These are phyloP conservation scores for Zootoca vivipara DNA, from an alignment of 2,113 vertebrate genomes.

Conservation along the genomic window DNA sequence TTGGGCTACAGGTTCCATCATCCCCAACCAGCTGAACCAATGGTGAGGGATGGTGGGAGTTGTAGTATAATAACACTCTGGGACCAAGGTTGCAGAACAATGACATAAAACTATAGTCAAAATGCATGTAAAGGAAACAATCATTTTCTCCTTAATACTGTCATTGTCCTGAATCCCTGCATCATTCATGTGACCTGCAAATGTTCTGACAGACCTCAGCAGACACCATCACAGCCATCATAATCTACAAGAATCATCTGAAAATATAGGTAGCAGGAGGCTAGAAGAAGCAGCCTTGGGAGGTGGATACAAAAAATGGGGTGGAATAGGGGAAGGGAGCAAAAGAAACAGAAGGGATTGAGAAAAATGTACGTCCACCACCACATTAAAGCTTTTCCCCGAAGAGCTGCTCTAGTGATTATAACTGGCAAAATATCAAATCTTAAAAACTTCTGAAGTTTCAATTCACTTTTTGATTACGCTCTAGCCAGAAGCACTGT, in stretches of 20 bases:
- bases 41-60: too few species aligned
- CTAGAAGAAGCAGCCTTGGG: background rate
- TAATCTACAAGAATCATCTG: background rate
- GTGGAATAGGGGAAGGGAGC: rapidly evolving
- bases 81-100: too few species aligned
- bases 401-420: background rate
- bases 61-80: too few species aligned
- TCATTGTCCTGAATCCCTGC: background rate
- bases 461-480: constrained; percentile 3
- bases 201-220: background rate
- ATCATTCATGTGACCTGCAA: background rate
- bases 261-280: background rate
- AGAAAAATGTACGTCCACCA: background rate
- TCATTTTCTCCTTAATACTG: background rate
- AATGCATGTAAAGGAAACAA: background rate
- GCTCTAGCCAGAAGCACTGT: constrained; percentile 3
- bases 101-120: background rate
- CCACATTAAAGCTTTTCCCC: background rate
- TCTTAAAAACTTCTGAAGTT: constrained; percentile 26
- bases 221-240: background rate
- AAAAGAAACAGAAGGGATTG: rapidly evolving
- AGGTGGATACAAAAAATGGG: background rate
- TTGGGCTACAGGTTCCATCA: too few species aligned
- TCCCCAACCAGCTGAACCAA: too few species aligned
- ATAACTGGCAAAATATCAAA: background rate